A percentile compares a stretch with the other conserved stretches of the same genome.
Evolutionary conservation across 2,888 invertebrate genomes (phyloP).

Genomic region (Andrena fulva): DNA sequence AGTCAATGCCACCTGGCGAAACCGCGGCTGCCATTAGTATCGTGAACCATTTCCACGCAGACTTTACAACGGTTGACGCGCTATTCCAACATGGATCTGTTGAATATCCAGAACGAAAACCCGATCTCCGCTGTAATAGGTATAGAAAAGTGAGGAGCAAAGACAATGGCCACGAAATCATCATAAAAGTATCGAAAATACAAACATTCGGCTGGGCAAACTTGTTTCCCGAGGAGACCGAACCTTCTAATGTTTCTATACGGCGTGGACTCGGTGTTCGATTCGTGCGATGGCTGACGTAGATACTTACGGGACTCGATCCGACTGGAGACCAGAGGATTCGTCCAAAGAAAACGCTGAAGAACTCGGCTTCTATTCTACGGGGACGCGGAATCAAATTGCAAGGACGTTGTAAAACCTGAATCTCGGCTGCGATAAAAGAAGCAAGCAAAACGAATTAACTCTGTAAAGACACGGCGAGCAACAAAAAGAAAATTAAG

Average conservation of each 20-base stretch:
- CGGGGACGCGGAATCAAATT: not conserved
- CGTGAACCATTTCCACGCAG: conserved; percentile 1
- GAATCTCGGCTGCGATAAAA: not conserved
- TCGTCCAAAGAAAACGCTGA: not conserved
- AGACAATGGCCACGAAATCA: not conserved
- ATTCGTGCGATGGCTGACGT: not conserved
- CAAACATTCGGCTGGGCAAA: not conserved
- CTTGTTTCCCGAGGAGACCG: not conserved
- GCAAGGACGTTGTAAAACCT: not conserved
- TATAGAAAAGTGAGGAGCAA: not conserved
- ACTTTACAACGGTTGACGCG: not conserved
- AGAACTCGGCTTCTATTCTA: not conserved
- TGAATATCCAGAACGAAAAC: too few relatives aligned
- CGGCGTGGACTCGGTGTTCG: not conserved
- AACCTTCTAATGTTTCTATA: not conserved
- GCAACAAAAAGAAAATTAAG: not conserved
- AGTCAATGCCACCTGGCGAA: conserved; percentile 11
- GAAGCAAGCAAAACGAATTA: conserved; percentile 11
- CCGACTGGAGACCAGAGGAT: not conserved
- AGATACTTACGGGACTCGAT: not conserved
- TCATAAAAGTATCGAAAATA: not conserved
- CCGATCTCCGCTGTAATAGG: not conserved
- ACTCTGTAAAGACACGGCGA: too few relatives aligned
- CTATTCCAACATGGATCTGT: too few relatives aligned
- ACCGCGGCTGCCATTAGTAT: conserved; percentile 2